These are phyloP conservation scores for Drosophila navojoa DNA, from an alignment of 1,140 invertebrate genomes.

Conservation along the genomic window DNA sequence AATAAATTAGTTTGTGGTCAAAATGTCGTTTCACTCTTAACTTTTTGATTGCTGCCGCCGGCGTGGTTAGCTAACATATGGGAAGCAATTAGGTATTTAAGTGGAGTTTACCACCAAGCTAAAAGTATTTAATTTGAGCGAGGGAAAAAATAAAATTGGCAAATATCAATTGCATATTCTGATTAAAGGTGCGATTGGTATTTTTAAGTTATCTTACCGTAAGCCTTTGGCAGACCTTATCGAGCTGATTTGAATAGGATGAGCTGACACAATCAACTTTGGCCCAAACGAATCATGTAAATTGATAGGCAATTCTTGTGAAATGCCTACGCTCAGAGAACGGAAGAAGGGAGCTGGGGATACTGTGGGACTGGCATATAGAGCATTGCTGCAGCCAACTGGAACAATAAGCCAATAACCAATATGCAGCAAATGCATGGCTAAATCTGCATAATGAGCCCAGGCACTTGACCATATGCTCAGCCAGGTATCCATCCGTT, in stretches of 20 bases:
- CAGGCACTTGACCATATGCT: neutral
- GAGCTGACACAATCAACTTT: constrained; percentile 33
- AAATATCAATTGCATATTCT: neutral
- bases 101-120: constrained; percentile 3
- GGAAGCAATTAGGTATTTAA: constrained; percentile 60
- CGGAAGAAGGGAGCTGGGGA: neutral
- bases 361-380: neutral
- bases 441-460: constrained; percentile 57
- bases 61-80: constrained; percentile 68
- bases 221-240: neutral
- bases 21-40: constrained; percentile 77
- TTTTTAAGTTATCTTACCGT: too few relatives aligned
- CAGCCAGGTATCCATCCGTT: constrained; percentile 1
- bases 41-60: constrained; percentile 72
- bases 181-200: neutral
- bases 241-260: constrained; percentile 24
- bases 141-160: neutral
- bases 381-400: neutral
- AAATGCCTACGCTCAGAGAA: neutral
- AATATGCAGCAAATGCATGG: constrained; percentile 46
- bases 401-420: constrained; percentile 58
- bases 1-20: constrained; percentile 81
- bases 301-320: constrained; percentile 3
- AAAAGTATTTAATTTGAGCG: constrained; percentile 4
- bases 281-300: constrained; percentile 15